Base-by-base conservation (phyloP, 2,113 vertebrate species). In the Psettodes erumei region DNA sequence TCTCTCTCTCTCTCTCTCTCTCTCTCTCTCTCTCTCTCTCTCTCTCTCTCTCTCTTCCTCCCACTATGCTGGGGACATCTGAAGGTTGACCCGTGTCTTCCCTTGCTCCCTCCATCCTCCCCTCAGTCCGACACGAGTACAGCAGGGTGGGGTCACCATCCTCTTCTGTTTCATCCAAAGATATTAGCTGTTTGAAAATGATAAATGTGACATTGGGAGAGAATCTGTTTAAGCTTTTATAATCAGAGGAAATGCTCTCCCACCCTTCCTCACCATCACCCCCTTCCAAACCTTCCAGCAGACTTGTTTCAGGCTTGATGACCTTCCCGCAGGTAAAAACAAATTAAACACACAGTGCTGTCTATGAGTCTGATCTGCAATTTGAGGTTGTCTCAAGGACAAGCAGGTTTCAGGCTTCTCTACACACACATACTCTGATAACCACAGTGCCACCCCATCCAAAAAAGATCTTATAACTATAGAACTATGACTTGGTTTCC, bases 21-120 rank as follows among this genome's bases (percentile, higher is more conserved):
- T 55, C 33, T 48, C 68, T 59, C 40, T 75, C 71, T 60, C 61
- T 69, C 76, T 71, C 51, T 32, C 58, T 70, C 53, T 68, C 64
- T 68, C 60, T 18, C 75, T 40, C 35, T 33, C 65, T 55, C 37
- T 71, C 71, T 60, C 61, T 61, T 73, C 67, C 43, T 33, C 51
- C 69, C 40, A 66, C 54, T 77, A 61, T 10, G 58, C 56, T 8
- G n/a, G 79, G 73, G 77, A 71, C 65, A 70, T 88, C 77, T 93
- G 91, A 94, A 93, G 92, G 92, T 89, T 92, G 88, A 90, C 91
- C 89, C 62, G 47, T 48, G 51, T 72, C 69, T 56, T 37, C 71
- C 27, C 56, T 23, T 8, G 0, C 50, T 81, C 69, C 71, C 53
- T 58, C 43, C 64, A 54, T 83, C 82, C 79, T 66, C 59, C 50